These are phyloP conservation scores for Nebria salina DNA, from an alignment of 2,888 invertebrate genomes.

Conservation along the genomic window DNA sequence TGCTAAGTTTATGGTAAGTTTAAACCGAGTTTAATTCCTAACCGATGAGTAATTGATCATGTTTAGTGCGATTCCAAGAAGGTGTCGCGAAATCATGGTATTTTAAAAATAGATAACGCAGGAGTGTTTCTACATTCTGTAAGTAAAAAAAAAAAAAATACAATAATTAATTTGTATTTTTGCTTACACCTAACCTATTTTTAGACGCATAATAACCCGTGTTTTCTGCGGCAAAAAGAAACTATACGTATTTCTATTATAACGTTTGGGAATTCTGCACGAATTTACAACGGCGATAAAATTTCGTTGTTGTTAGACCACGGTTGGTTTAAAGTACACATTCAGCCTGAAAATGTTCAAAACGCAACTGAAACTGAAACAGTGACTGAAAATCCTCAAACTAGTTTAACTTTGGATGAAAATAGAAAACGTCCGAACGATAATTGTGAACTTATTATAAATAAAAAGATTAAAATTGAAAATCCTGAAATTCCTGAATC, in stretches of 20 bases:
- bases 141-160: slow-evolving; percentile 44
- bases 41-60: slow-evolving; percentile 33
- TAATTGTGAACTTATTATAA: not conserved
- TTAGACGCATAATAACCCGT: slow-evolving; percentile 68
- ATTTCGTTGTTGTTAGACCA: slow-evolving; percentile 66
- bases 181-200: slow-evolving; percentile 50
- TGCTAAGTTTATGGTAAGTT: slow-evolving; percentile 24
- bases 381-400: not conserved
- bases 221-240: slow-evolving; percentile 61
- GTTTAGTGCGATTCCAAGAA: slow-evolving; percentile 65
- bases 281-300: slow-evolving; percentile 64
- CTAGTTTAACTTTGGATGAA: not conserved
- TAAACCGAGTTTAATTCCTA: slow-evolving; percentile 2
- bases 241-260: slow-evolving; percentile 57
- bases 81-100: slow-evolving; percentile 66
- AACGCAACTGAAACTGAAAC: slow-evolving; percentile 5
- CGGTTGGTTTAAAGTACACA: slow-evolving; percentile 64
- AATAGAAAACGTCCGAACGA: not conserved
- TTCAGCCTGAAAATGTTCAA: slow-evolving; percentile 49
- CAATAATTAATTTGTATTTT: slow-evolving; percentile 16
- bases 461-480: slow-evolving; percentile 18
- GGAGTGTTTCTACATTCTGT: slow-evolving; percentile 62
- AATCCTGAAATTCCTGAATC: not conserved
- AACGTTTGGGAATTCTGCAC: slow-evolving; percentile 56
- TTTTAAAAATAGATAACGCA: slow-evolving; percentile 60